Conservation (phyloP, 2,888 invertebrate genomes). For the Linyphia triangularis region DNA sequence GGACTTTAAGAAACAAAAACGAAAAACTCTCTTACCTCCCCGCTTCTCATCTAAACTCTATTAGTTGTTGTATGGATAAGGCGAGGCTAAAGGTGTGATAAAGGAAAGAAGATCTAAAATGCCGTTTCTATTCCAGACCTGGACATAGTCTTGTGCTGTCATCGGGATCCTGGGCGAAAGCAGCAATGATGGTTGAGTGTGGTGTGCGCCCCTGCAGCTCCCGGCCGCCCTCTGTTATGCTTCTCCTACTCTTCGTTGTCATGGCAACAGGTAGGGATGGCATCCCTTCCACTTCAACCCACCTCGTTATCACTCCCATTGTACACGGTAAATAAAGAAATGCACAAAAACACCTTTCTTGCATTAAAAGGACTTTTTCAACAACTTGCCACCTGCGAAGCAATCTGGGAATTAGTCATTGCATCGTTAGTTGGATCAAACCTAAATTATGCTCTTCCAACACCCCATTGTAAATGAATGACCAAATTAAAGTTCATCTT, state of each 20-base stretch:
- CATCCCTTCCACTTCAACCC: conserved; percentile 58
- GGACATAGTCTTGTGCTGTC: conserved; percentile 63
- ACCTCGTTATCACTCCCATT: conserved; percentile 38
- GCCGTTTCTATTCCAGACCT: conserved; percentile 66
- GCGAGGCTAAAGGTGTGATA: conserved; percentile 39
- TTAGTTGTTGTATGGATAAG: conserved; percentile 58
- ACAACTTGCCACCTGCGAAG: too few species aligned
- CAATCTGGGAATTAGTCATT: too few species aligned
- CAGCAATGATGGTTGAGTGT: conserved; percentile 55
- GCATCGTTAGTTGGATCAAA: too few species aligned
- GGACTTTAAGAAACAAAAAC: conserved; percentile 18
- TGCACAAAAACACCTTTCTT: not conserved
- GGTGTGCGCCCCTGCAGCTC: conserved; percentile 48
- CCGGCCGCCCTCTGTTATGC: conserved; percentile 53
- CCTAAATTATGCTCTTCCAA: too few species aligned
- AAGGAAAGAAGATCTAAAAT: conserved; percentile 11
- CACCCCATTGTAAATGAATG: too few species aligned
- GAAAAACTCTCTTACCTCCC: conserved; percentile 38
- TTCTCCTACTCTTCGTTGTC: conserved; percentile 63
- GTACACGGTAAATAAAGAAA: conserved; percentile 37
- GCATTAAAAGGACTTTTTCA: too few species aligned
- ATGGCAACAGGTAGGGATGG: conserved; percentile 72
- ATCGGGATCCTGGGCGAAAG: conserved; percentile 20
- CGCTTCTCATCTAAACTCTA: not conserved
- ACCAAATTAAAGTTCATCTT: too few species aligned